Conservation (phyloP, 2,888 invertebrate species). For the Macropis europaea region DNA sequence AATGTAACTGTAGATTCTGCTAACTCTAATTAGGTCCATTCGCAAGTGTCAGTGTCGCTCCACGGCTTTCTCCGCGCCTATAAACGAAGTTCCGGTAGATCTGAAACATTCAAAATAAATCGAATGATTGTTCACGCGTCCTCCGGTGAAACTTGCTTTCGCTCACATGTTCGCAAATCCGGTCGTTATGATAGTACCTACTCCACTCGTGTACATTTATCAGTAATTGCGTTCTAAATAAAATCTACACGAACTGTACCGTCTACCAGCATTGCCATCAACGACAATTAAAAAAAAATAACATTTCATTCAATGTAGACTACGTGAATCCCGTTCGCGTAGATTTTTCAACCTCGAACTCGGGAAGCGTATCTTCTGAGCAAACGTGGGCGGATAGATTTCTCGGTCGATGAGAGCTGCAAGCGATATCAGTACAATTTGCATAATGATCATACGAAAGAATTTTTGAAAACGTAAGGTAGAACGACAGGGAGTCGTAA, state of each 20-base stretch:
- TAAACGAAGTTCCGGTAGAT: conserved; percentile 15
- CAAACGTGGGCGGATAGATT: no score
- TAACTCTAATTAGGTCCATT: background rate
- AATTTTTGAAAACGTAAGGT: no score
- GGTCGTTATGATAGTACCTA: background rate
- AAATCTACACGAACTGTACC: background rate
- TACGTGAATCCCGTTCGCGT: no score
- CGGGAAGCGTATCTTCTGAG: no score
- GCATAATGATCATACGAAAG: no score
- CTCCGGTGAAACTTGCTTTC: conserved; percentile 16
- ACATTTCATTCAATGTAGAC: no score
- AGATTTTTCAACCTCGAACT: no score
- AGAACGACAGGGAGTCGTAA: no score
- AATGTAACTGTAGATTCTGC: conserved; percentile 6
- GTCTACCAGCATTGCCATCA: no score
- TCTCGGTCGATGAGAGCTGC: no score
- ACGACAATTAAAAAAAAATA: no score
- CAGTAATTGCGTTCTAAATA: conserved; percentile 26
- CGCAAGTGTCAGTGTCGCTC: conserved; percentile 11
- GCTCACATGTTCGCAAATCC: conserved; percentile 3
- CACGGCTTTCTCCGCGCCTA: background rate
- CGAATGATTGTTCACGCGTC: conserved; percentile 4
- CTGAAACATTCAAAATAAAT: background rate
- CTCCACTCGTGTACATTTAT: conserved; percentile 10
- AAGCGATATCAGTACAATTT: no score